Evolutionary conservation across 2,113 vertebrate genomes (phyloP), one percentile per base, ranked within the genome.

Genomic region (Petaurus breviceps): DNA sequence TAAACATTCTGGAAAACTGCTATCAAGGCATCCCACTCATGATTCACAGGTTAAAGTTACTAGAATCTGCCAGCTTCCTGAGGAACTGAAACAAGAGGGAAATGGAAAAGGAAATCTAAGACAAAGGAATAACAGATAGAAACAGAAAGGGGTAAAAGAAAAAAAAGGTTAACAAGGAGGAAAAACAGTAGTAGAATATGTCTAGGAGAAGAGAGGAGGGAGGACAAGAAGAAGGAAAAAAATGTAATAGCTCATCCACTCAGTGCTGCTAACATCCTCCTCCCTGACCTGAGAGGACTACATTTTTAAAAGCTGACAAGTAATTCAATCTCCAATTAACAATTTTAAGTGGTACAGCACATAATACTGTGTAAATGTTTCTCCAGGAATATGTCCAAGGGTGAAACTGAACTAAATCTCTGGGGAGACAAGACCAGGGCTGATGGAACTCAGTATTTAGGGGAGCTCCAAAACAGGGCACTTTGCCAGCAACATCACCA

Each of bases 241-340:
- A 96, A 92, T 0, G 90, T 37, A 47, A 97, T 43, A 96, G 97
- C 95, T 98, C 97, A 97, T 98, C 96, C 96, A 94, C 94, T 96
- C 92, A 31, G 96, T 91, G 84, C 95, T 89, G 97, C 95, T 95
- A 96, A 96, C 93, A 96, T 54, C 97, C 95, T 98, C 97, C 61
- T 97, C 96, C 90, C 97, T 98, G 97, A 98, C 98, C 98, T 97
- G 95, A 49, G 37, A 98, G 95, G 95, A 97, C 98, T 98, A 97
- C 98, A 98, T 98, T 98, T 98, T 98, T 95, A 98, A 98, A 98
- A 97, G 97, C 96, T 98, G 98, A 98, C 98, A 98, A 98, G 97
- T 98, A 98, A 98, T 98, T 98, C 98, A 98, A 98, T 98, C 98
- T 98, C 97, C 98, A 98, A 98, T 98, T 98, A 98, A 98, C 98